Base-by-base conservation (phyloP, 2,888 invertebrate species). In the Synergus laeviventris region DNA sequence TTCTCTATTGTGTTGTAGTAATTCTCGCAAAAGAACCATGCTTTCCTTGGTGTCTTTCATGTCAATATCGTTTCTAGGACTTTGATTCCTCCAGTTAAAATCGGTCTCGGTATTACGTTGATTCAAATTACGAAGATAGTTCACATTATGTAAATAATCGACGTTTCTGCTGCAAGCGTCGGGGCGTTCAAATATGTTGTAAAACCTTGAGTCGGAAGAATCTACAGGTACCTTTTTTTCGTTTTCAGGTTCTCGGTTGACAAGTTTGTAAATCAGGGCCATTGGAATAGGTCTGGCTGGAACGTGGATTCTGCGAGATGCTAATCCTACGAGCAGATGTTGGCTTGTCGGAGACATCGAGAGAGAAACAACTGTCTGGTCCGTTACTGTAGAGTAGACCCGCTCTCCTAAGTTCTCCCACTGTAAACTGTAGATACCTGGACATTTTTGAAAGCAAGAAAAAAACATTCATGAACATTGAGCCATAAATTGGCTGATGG, bases 291-390 rank as follows among this genome's bases (percentile, higher is more conserved):
- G 85, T 36, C 86, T 79, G 3, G 82, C 56, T 0, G 84, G 92
- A 60, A 94, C 92, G 64, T 93, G 92, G 18, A 92, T 91, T 61
- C 94, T 92, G 0, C 94, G 92, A 49, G 95, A 94, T 78, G 96
- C 96, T 56, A 97, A 92, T 16, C 97, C 97, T 38, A 97, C 96
- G 62, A 97, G 93, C 39, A 97, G 92, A 91, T 96, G 95, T 38
- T 95, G 93, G 81, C 94, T 94, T 16, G 95, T 94, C 1, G 97
- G 97, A n/a, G 97, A 97, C 81, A 97, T 92, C 79, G 96, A 96
- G 59, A 97, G 95, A 1, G 97, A 97, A 73, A 97, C 95, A 1
- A 96, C 96, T 89, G 95, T 95, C 86, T 96, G 95, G 86, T 95
- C 95, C 81, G 95, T 93, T 87, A 93, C 93, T 8, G 94, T 95